These are phyloP conservation scores for Nomada fabriciana DNA, from an alignment of 2,888 invertebrate genomes.

Conservation along the genomic window DNA sequence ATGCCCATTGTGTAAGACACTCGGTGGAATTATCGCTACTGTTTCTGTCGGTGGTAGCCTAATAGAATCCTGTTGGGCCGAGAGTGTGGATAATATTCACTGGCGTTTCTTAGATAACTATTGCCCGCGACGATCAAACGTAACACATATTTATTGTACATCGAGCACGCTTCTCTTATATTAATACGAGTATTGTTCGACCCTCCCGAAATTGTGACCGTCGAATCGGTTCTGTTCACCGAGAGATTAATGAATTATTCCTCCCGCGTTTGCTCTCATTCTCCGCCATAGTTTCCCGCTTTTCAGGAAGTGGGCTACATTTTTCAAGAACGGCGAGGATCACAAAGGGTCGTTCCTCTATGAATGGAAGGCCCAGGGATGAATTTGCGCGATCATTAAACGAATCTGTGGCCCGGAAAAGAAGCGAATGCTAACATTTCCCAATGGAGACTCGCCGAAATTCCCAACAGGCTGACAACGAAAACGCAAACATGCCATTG, in stretches of 20 bases:
- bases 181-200: too few relatives aligned
- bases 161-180: too few relatives aligned
- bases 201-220: too few relatives aligned
- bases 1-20: slow-evolving; percentile 5
- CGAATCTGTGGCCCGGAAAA: slow-evolving; percentile 3
- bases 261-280: too few relatives aligned
- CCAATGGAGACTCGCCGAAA: too few relatives aligned
- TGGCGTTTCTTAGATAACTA: background rate
- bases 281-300: background rate
- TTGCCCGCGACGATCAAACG: background rate
- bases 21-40: slow-evolving; percentile 1
- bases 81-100: background rate
- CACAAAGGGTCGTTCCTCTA: background rate
- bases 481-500: too few relatives aligned
- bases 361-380: background rate
- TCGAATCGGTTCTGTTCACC: background rate
- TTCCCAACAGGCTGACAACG: too few relatives aligned
- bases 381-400: slow-evolving; percentile 6
- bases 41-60: background rate
- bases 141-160: too few relatives aligned
- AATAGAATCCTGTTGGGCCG: background rate
- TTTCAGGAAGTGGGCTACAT: too few relatives aligned
- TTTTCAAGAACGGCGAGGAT: background rate
- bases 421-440: background rate
- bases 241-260: background rate